A percentile compares a stretch with the other conserved stretches of the same genome.
These are phyloP conservation scores for Papilio demoleus DNA, from an alignment of 2,888 invertebrate species.

Conservation along the genomic window DNA sequence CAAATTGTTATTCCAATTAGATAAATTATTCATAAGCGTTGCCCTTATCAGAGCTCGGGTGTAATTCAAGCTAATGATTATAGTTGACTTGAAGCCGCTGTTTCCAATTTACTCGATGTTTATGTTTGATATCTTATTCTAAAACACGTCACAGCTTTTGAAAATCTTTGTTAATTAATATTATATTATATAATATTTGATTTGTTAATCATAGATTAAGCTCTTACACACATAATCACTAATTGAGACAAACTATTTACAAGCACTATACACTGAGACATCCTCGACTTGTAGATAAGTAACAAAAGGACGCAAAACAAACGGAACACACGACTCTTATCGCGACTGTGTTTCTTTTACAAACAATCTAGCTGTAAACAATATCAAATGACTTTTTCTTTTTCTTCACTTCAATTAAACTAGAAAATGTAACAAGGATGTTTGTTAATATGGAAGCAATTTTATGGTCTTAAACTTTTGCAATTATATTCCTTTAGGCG, in stretches of 20 bases:
- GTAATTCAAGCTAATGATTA: constrained; percentile 12
- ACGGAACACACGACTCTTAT: constrained; percentile 19
- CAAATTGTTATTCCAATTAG: constrained; percentile 12
- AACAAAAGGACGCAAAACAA: constrained; percentile 16
- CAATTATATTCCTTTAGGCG: no score
- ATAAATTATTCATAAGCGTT: constrained; percentile 19
- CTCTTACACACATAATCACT: background rate
- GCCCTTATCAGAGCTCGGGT: constrained; percentile 9
- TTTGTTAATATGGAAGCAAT: background rate
- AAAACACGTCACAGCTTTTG: background rate
- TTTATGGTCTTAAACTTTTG: no score
- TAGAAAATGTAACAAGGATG: background rate
- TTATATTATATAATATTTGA: no score
- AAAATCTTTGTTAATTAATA: background rate
- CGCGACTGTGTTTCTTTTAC: constrained; percentile 17
- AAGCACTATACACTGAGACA: constrained; percentile 8
- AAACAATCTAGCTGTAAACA: background rate
- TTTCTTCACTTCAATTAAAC: background rate
- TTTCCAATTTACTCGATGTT: constrained; percentile 8
- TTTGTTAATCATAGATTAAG: background rate
- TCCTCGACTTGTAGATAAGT: constrained; percentile 22
- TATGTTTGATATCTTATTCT: background rate
- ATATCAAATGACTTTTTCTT: background rate
- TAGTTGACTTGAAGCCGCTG: background rate
- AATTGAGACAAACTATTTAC: constrained; percentile 24